Conservation (phyloP, 2,797 vertebrate species). For the Phalanger gymnotis region DNA sequence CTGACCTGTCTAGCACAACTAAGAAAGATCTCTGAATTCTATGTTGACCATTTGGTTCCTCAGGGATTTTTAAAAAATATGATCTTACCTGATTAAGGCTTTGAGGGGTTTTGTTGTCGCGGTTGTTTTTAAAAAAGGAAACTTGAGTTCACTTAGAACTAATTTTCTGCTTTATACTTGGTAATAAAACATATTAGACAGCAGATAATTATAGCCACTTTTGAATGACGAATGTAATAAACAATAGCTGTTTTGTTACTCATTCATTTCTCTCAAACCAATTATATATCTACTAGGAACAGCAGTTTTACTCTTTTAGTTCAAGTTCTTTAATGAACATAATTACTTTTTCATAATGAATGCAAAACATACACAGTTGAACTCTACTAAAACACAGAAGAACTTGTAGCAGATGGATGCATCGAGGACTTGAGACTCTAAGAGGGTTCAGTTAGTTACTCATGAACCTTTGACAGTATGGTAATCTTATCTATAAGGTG, state of each 20-base stretch:
- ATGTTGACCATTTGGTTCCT: neutral
- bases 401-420: neutral
- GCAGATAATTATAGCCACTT: neutral
- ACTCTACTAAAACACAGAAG: neutral
- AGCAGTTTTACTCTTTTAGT: neutral
- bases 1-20: neutral
- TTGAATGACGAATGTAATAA: neutral
- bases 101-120: neutral
- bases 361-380: neutral
- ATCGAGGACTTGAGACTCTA: neutral
- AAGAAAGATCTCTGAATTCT: neutral
- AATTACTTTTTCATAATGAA: neutral
- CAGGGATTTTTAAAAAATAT: neutral
- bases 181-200: neutral
- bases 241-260: neutral
- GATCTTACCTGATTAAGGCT: neutral
- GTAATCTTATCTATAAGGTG: neutral
- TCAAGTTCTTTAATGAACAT: constrained; percentile 16
- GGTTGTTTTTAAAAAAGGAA: constrained; percentile 25
- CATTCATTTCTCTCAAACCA: neutral
- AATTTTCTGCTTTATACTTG: neutral
- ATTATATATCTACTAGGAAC: neutral
- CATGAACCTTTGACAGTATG: neutral
- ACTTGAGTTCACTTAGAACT: neutral
- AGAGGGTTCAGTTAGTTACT: neutral